Percentiles rank a stretch among this genome's conserved stretches.
Conservation (phyloP, 2,113 vertebrate genomes). For the Sebastes schlegelii region DNA sequence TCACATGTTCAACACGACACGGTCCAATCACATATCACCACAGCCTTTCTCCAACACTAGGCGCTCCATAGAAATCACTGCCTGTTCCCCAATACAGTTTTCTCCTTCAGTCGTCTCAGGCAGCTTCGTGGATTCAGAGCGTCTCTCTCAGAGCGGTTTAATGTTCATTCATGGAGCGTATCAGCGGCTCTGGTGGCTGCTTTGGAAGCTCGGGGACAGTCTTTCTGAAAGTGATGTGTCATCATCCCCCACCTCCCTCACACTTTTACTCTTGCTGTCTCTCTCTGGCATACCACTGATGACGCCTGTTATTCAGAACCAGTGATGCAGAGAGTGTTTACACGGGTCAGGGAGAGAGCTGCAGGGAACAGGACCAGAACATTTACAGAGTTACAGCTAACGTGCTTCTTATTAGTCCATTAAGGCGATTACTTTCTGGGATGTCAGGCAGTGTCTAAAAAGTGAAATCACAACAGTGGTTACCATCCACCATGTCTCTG, state of each 20-base stretch:
- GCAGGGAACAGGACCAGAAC: constrained; percentile 1
- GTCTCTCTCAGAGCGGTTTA: neutral
- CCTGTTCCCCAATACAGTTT: too few species aligned
- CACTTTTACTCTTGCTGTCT: neutral
- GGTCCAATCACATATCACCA: neutral
- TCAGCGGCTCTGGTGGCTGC: neutral
- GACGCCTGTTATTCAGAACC: constrained; percentile 44
- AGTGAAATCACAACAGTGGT: neutral
- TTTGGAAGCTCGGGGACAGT: neutral
- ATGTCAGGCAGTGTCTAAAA: constrained; percentile 21
- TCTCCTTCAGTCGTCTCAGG: too few species aligned
- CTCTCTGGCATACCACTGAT: neutral
- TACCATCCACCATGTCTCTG: neutral
- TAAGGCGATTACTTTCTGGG: constrained; percentile 30
- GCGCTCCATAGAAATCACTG: too few species aligned
- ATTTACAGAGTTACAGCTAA: neutral
- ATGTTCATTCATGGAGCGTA: neutral
- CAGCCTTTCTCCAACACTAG: neutral
- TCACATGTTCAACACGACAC: neutral
- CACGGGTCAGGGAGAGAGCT: constrained; percentile 3
- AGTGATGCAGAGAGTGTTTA: constrained; percentile 47
- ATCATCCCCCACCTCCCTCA: too few species aligned
- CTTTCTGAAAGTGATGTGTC: neutral
- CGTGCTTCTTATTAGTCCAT: constrained; percentile 1
- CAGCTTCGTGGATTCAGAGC: neutral